Percentiles rank a stretch among this genome's conserved stretches.
phyloP scores from a whole-genome alignment of 2,113 vertebrate genomes.

The Pseudopodoces humilis region DNA sequence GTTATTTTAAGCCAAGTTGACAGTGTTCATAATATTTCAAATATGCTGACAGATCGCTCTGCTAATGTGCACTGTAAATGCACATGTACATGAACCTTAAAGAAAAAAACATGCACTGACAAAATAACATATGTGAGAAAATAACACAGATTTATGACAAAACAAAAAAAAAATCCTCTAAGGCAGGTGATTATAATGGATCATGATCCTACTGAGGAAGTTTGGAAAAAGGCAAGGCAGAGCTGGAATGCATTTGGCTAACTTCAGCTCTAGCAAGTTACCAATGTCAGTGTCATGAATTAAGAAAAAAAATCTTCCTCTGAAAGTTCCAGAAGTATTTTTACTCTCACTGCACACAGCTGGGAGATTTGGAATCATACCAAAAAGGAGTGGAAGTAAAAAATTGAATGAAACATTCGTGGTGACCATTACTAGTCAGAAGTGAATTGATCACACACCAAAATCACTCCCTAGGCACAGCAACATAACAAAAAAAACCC shows the following conservation, averaged over 20 bases:
- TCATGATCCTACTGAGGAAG: constrained; percentile 4
- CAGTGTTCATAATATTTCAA: constrained; percentile 61
- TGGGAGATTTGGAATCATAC: constrained; percentile 43
- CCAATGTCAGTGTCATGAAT: not conserved
- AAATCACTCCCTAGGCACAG: not conserved
- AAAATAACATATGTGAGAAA: constrained; percentile 21
- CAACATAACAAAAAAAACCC: not conserved
- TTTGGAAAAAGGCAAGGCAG: constrained; percentile 33
- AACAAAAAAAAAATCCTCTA: constrained; percentile 36
- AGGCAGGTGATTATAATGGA: constrained; percentile 50
- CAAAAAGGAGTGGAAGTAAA: not conserved
- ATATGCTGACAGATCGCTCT: not conserved
- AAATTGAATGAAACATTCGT: constrained; percentile 40
- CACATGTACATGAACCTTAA: not conserved
- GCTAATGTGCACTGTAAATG: constrained; percentile 36
- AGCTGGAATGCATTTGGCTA: not conserved
- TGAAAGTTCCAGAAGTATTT: constrained; percentile 15
- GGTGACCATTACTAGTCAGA: not conserved
- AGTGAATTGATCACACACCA: not conserved
- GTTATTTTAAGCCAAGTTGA: constrained; percentile 51
- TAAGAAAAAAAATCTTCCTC: not conserved
- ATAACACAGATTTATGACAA: constrained; percentile 40
- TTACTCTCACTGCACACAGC: constrained; percentile 13
- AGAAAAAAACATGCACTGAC: constrained; percentile 4
- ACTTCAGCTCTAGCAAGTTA: constrained; percentile 9